Evolutionary conservation across 2,888 invertebrate species (phyloP), one percentile per base, ranked within the genome.

Genomic region (Acronicta aceris): DNA sequence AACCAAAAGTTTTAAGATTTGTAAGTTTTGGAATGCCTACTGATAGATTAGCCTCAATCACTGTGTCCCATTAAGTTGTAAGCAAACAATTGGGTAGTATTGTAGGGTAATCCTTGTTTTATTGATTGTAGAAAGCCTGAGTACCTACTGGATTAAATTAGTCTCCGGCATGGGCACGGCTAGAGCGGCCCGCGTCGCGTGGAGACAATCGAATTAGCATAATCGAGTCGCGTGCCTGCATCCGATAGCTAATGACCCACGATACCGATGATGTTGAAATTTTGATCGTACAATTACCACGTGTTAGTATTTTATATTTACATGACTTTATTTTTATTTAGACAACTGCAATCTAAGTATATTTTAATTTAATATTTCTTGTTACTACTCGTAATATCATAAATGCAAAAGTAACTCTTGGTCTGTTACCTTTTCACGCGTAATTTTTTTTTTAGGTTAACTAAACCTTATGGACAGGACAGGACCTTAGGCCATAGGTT

Each of bases 151-250:
- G 42, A 55, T 68, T 65, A 50, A 56, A 74, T 77, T 65, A 55
- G 78, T 27, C 68, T 36, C 46, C 15, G 46, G 53, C 58, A 60
- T 53, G 50, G 57, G 59, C 58, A 59, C 51, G 65, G 60, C 71
- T 52, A 66, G 76, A 56, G 61, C 53, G 43, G 56, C 16, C 49
- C 69, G 54, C 46, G 58, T 17, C 49, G 50, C 58, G 56, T 13
- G 52, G 51, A 70, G 69, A 78, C 76, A 65, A 78, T 78, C 65
- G 62, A 65, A 80, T 79, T 80, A 71, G 71, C 80, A 74, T 79
- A 74, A 76, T 74, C 54, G 65, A 72, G 64, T 41, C 56, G 65
- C 64, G 52, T 58, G 63, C 71, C 65, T 65, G 66, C 67, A 69
- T 60, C 61, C 60, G 73, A 74, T 60, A 72, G 52, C 53, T 70